Percentiles rank a stretch among this genome's conserved stretches.
Evolutionary conservation across 2,888 invertebrate species (phyloP).

Genomic region (Thalpophila matura): DNA sequence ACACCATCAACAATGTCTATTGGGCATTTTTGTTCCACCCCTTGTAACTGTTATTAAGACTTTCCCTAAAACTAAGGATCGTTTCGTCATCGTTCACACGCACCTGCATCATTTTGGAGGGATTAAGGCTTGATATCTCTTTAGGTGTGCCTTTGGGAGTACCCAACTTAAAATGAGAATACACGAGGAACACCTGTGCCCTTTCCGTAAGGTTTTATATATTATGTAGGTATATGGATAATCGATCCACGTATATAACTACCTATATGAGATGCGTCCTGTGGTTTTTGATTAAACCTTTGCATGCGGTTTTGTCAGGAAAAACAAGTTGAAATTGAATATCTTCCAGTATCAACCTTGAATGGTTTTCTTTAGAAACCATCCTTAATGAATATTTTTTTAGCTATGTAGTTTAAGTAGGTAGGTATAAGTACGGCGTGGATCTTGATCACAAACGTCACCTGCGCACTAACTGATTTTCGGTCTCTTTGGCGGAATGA

Average conservation of each 20-base stretch:
- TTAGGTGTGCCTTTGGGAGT: conserved; percentile 50
- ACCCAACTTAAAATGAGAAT: conserved; percentile 53
- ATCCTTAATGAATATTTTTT: not conserved
- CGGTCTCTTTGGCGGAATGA: too few species aligned
- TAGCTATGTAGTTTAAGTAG: too few species aligned
- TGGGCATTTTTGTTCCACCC: not conserved
- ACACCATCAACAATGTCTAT: not conserved
- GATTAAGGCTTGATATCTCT: conserved; percentile 54
- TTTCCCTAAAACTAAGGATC: conserved; percentile 20
- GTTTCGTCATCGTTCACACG: conserved; percentile 20
- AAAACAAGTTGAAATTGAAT: conserved; percentile 3
- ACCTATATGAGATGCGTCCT: too few species aligned
- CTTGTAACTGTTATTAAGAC: conserved; percentile 21
- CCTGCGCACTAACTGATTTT: too few species aligned
- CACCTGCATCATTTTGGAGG: conserved; percentile 39
- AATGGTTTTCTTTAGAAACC: not conserved
- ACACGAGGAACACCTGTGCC: conserved; percentile 42
- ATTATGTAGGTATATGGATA: not conserved
- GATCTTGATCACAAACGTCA: too few species aligned
- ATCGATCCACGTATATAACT: conserved; percentile 7
- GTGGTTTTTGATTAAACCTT: conserved; percentile 2
- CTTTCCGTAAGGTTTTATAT: conserved; percentile 13
- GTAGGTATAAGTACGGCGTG: too few species aligned
- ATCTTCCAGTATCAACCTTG: not conserved
- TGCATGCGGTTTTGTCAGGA: conserved; percentile 1